Conservation (phyloP, 2,888 invertebrate genomes). For the Thera obeliscata region DNA sequence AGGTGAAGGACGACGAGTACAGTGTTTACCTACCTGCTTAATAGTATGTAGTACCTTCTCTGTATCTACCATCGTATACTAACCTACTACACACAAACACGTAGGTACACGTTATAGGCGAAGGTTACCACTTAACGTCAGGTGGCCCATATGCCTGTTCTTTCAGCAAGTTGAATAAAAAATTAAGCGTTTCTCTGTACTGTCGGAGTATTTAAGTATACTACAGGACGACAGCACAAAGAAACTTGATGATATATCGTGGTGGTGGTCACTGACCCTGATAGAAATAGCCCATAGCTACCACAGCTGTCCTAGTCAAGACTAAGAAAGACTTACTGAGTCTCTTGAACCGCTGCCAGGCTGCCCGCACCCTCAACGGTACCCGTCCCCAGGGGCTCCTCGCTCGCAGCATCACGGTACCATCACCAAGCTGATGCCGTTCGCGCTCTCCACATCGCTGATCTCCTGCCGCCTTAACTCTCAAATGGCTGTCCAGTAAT, state of each 20-base stretch:
- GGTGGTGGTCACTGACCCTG: too few relatives aligned
- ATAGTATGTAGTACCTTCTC: too few relatives aligned
- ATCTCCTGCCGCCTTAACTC: slow-evolving; percentile 31
- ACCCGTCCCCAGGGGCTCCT: slow-evolving; percentile 45
- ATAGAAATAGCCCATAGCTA: not conserved
- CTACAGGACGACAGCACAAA: too few relatives aligned
- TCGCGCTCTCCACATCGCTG: slow-evolving; percentile 9
- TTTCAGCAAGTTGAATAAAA: too few relatives aligned
- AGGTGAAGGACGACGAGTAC: not conserved
- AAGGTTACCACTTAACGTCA: too few relatives aligned
- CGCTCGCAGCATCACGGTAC: slow-evolving; percentile 36
- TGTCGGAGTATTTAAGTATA: too few relatives aligned
- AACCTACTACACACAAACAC: too few relatives aligned
- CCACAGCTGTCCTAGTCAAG: not conserved
- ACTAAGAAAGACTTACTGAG: slow-evolving; percentile 58
- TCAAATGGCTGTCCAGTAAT: slow-evolving; percentile 66
- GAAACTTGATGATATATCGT: too few relatives aligned
- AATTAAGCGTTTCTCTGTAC: too few relatives aligned
- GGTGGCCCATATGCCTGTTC: too few relatives aligned
- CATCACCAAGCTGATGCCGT: slow-evolving; percentile 27
- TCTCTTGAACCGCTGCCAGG: slow-evolving; percentile 50
- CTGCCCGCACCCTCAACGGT: slow-evolving; percentile 43
- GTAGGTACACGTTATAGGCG: not conserved
- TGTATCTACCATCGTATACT: too few relatives aligned
- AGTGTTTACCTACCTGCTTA: not conserved